Base-by-base conservation (phyloP, 2,797 vertebrate species). In the Gymnothorax javanicus region DNA sequence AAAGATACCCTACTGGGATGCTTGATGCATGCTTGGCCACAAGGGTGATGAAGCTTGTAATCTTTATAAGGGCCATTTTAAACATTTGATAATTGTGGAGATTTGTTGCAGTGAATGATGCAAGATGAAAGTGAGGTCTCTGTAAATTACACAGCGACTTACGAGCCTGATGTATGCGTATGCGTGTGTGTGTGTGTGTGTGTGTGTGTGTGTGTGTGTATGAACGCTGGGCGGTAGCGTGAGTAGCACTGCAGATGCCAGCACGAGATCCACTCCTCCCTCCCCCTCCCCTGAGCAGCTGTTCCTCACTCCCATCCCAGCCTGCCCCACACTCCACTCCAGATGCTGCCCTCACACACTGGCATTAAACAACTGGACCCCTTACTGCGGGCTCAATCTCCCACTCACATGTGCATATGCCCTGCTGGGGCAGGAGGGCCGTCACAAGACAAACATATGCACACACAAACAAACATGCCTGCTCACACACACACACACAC, bases 291-390 rank as follows among this genome's bases (percentile, higher is more conserved):
- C 27, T 75, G n/a, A 87, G 58, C 85, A 88, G 85, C 88, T 87
- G 89, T 88, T 88, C 82, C 9, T 23, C 67, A 62, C 79, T 83
- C 58, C 87, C 25, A 64, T 7, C 85, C 59, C 75, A 33, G 75
- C 17, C 54, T 75, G 52, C 25, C 54, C 58, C 8, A 57, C 15
- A 2, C 15, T 56, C 62, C 17, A 15, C n/a, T 84, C 87, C 89
- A 90, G 87, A 91, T 90, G 86, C 69, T 89, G 85, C 87, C 57
- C 82, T 89, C 88, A 90, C 27, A 88, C 88, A 90, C 87, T 56
- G 64, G 57, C 33, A 87, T 84, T 71, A 82, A 82, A n/a, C 87
- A 86, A 89, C 85, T 86, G 85, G 85, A 82, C 88, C 58, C 58
- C 56, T 56, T 62, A 88, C 69, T 57, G 20, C 54, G 7, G 7